A percentile compares a stretch with the other conserved stretches of the same genome.
phyloP scores from a whole-genome alignment of 2,113 vertebrate species.

The Scytalopus superciliaris region DNA sequence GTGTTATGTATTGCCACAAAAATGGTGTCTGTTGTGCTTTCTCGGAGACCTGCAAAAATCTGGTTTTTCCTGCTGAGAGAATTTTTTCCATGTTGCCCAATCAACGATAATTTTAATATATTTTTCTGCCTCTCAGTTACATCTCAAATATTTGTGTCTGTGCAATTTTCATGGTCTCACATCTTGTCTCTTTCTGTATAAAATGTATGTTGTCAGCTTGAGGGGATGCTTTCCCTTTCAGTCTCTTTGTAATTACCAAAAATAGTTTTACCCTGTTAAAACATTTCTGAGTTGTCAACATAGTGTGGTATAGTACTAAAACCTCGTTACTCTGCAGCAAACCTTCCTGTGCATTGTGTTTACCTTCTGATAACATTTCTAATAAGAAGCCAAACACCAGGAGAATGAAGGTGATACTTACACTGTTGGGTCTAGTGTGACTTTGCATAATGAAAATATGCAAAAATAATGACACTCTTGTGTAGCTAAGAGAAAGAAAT shows the following conservation, averaged over 20 bases:
- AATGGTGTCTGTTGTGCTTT: neutral
- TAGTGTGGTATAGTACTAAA: conserved; percentile 55
- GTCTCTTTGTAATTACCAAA: conserved; percentile 70
- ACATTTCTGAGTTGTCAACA: conserved; percentile 56
- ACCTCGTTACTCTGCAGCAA: conserved; percentile 30
- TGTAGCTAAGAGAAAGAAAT: neutral
- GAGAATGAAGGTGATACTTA: neutral
- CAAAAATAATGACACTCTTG: neutral
- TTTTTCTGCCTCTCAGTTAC: conserved; percentile 53
- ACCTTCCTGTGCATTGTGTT: conserved; percentile 51
- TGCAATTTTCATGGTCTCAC: conserved; percentile 64
- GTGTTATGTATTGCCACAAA: neutral
- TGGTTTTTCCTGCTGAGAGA: neutral
- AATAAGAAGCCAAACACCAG: neutral
- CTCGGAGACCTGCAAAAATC: neutral
- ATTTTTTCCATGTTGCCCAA: conserved; percentile 24
- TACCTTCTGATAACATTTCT: conserved; percentile 27
- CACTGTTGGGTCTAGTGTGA: neutral
- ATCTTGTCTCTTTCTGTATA: conserved; percentile 67
- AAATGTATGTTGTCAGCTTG: conserved; percentile 66
- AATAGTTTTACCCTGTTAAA: conserved; percentile 70
- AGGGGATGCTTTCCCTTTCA: conserved; percentile 53
- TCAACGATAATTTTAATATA: conserved; percentile 26
- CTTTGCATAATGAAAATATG: neutral
- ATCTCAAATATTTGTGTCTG: conserved; percentile 50